These are phyloP conservation scores for Drosophila varians DNA, from an alignment of 1,140 invertebrate species.

Conservation along the genomic window DNA sequence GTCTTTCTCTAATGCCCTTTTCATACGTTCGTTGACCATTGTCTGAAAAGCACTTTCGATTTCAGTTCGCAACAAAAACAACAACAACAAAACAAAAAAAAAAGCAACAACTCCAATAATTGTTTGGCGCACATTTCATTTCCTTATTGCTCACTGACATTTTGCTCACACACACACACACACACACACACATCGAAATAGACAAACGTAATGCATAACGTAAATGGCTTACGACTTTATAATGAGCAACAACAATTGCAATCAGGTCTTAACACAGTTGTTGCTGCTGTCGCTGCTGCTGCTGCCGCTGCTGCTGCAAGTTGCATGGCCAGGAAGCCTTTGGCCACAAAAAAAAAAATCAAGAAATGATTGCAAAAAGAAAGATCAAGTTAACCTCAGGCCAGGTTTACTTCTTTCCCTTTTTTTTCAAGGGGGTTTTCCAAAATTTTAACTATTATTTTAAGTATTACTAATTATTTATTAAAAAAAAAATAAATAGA, in stretches of 20 bases:
- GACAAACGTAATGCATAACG: slow-evolving; percentile 33
- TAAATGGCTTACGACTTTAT: slow-evolving; percentile 74
- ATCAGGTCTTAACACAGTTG: slow-evolving; percentile 47
- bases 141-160: slow-evolving; percentile 81
- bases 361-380: background rate
- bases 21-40: slow-evolving; percentile 43
- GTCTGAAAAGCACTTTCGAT: slow-evolving; percentile 56
- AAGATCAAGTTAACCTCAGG: background rate
- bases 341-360: slow-evolving; percentile 5
- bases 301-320: slow-evolving; percentile 23
- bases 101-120: slow-evolving; percentile 50
- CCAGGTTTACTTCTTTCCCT: no score
- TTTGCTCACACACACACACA: slow-evolving; percentile 44
- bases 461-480: background rate
- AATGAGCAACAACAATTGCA: slow-evolving; percentile 58
- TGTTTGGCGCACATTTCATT: slow-evolving; percentile 81
- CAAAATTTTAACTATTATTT: background rate
- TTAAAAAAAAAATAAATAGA: background rate
- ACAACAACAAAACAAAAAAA: slow-evolving; percentile 2
- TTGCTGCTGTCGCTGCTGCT: slow-evolving; percentile 27
- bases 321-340: slow-evolving; percentile 58
- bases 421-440: background rate
- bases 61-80: slow-evolving; percentile 37
- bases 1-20: slow-evolving; percentile 44
- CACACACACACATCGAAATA: background rate